A percentile compares a stretch with the other conserved stretches of the same genome.
phyloP scores from a whole-genome alignment of 2,888 invertebrate genomes.

The Rhingia rostrata region DNA sequence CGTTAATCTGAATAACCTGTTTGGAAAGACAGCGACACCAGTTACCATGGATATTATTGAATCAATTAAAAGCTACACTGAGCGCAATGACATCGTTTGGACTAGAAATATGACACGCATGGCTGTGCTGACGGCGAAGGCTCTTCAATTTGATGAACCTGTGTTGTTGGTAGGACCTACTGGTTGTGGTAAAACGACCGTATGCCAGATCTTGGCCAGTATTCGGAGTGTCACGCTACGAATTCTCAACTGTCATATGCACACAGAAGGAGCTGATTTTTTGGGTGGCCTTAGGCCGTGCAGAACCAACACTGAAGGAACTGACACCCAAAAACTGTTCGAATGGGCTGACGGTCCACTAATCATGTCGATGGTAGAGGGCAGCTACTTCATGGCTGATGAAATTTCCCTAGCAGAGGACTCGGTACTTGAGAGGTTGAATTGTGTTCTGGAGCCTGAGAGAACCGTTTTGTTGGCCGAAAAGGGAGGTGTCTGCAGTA shows the following conservation, averaged over 20 bases:
- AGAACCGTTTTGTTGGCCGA: slow-evolving; percentile 95
- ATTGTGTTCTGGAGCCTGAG: slow-evolving; percentile 97
- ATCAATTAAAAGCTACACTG: slow-evolving; percentile 85
- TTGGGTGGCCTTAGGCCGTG: slow-evolving; percentile 97
- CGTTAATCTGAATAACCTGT: slow-evolving; percentile 88
- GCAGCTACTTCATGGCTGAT: slow-evolving; percentile 96
- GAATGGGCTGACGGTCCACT: slow-evolving; percentile 99
- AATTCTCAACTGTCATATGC: slow-evolving; percentile 98
- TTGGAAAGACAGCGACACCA: slow-evolving; percentile 88
- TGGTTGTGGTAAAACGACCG: slow-evolving; percentile 98
- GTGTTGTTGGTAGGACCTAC: slow-evolving; percentile 98
- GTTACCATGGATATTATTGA: slow-evolving; percentile 90
- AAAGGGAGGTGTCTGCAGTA: slow-evolving; percentile 88
- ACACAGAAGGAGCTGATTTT: slow-evolving; percentile 99
- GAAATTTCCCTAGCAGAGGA: slow-evolving; percentile 99
- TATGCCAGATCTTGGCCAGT: slow-evolving; percentile 94
- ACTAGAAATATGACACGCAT: slow-evolving; percentile 94
- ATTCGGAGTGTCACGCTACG: slow-evolving; percentile 87
- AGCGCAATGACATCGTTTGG: slow-evolving; percentile 93
- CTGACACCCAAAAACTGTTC: slow-evolving; percentile 86
- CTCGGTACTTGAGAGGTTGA: slow-evolving; percentile 97
- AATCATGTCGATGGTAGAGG: slow-evolving; percentile 94
- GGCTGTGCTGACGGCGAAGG: slow-evolving; percentile 91
- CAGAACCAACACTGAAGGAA: slow-evolving; percentile 47
- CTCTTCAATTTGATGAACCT: slow-evolving; percentile 95